Conservation (phyloP, 2,888 invertebrate species). For the Archips xylosteana region DNA sequence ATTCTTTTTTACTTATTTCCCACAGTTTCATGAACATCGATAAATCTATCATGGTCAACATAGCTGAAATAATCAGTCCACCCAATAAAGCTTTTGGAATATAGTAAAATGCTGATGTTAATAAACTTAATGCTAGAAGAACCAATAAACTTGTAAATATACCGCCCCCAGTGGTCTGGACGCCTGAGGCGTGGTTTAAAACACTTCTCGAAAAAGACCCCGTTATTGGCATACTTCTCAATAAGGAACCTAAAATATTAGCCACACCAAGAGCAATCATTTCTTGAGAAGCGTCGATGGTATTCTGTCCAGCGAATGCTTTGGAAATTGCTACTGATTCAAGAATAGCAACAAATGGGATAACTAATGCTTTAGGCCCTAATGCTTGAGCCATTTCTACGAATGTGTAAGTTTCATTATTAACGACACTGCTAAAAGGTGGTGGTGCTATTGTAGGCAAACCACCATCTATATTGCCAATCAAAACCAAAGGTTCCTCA, state of each 20-base stretch:
- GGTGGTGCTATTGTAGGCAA: slow-evolving; percentile 87
- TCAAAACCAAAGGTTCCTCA: slow-evolving; percentile 84
- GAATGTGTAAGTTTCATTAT: slow-evolving; percentile 82
- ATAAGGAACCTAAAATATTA: slow-evolving; percentile 91
- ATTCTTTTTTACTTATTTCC: slow-evolving; percentile 87
- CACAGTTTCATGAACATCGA: slow-evolving; percentile 85
- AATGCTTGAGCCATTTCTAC: slow-evolving; percentile 82
- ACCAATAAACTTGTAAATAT: slow-evolving; percentile 89
- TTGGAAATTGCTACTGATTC: slow-evolving; percentile 88
- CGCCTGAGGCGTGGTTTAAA: slow-evolving; percentile 93
- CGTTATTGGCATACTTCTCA: slow-evolving; percentile 91
- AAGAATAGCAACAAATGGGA: slow-evolving; percentile 87
- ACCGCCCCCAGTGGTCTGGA: slow-evolving; percentile 90
- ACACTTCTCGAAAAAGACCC: slow-evolving; percentile 92
- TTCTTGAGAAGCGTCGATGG: slow-evolving; percentile 93
- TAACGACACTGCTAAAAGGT: slow-evolving; percentile 84
- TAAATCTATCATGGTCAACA: slow-evolving; percentile 91
- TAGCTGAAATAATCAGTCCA: slow-evolving; percentile 92
- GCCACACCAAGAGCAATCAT: slow-evolving; percentile 91
- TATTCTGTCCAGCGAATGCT: slow-evolving; percentile 88
- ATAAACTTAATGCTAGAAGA: slow-evolving; percentile 88
- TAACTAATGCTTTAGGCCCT: slow-evolving; percentile 81
- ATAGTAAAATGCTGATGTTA: slow-evolving; percentile 90
- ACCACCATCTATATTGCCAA: slow-evolving; percentile 86
- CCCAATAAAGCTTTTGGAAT: slow-evolving; percentile 92